These are phyloP conservation scores for Diplolepis rosae DNA, from an alignment of 2,888 invertebrate genomes.

Conservation along the genomic window DNA sequence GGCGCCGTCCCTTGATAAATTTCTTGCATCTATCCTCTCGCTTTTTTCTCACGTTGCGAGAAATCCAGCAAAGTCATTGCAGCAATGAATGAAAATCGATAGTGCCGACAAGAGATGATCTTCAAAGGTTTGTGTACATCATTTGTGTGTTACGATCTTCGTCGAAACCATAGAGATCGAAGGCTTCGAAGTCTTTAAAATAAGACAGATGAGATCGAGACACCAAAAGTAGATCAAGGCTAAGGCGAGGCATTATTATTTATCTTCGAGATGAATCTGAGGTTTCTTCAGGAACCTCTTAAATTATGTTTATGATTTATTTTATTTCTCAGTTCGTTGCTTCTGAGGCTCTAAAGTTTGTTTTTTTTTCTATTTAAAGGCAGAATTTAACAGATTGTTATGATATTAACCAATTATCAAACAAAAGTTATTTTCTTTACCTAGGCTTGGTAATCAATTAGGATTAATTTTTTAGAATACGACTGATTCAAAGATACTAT, in stretches of 20 bases:
- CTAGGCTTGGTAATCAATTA: too few species aligned
- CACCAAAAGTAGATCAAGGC: constrained; percentile 65
- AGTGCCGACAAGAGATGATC: not conserved
- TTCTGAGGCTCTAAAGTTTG: not conserved
- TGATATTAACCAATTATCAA: too few species aligned
- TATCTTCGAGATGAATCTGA: constrained; percentile 40
- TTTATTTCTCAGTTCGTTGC: not conserved
- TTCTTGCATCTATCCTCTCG: not conserved
- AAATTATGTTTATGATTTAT: constrained; percentile 8
- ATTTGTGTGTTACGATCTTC: constrained; percentile 31
- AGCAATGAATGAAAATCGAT: constrained; percentile 14
- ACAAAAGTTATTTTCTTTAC: too few species aligned
- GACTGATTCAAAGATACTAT: too few species aligned
- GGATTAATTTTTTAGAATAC: too few species aligned
- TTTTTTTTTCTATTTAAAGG: not conserved
- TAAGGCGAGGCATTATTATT: constrained; percentile 52
- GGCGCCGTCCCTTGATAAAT: constrained; percentile 9
- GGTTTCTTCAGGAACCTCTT: constrained; percentile 45
- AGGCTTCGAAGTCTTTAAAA: constrained; percentile 37
- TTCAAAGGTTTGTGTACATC: constrained; percentile 29
- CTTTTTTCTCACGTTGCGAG: constrained; percentile 31
- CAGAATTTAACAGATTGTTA: too few species aligned
- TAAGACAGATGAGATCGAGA: constrained; percentile 54
- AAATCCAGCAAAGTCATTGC: constrained; percentile 20
- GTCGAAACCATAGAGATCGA: constrained; percentile 39